These are phyloP conservation scores for Gnathonemus longibarbis DNA, from an alignment of 2,113 vertebrate genomes.

Conservation along the genomic window DNA sequence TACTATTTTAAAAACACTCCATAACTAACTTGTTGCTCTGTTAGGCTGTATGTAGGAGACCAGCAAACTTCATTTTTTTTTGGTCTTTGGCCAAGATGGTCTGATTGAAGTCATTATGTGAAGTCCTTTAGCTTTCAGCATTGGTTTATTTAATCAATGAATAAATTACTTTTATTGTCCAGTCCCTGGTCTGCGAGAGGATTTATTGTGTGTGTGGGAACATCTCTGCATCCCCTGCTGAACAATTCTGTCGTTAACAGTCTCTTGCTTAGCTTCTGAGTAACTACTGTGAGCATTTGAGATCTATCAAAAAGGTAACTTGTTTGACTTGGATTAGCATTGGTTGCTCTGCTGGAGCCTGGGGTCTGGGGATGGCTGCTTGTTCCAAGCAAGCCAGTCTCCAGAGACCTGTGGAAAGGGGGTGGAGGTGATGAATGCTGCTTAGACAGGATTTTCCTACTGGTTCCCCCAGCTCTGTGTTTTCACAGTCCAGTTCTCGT, in stretches of 20 bases:
- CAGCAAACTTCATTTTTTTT: not conserved
- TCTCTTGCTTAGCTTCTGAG: not conserved
- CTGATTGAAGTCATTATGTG: not conserved
- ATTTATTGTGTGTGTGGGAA: not conserved
- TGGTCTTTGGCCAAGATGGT: not conserved
- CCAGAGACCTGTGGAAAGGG: not conserved
- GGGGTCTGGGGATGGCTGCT: not conserved
- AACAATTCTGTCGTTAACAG: not conserved
- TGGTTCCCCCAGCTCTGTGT: slow-evolving; percentile 10
- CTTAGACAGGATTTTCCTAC: slow-evolving; percentile 27
- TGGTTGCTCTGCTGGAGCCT: slow-evolving; percentile 3
- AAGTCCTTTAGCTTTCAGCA: not conserved
- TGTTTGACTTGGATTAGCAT: slow-evolving; percentile 6
- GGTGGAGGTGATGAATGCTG: slow-evolving; percentile 14
- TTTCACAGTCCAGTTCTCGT: not conserved
- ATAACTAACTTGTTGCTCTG: not conserved
- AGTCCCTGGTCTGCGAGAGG: not conserved
- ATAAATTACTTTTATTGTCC: not conserved
- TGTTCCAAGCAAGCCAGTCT: not conserved
- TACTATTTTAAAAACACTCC: not conserved
- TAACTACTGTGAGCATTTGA: not conserved
- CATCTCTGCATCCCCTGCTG: not conserved
- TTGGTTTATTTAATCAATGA: not conserved
- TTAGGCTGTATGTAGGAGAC: not conserved
- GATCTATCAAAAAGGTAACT: not conserved